A percentile compares a stretch with the other conserved stretches of the same genome.
Evolutionary conservation across 2,797 vertebrate species (phyloP).

Genomic region (Cyprinella venusta): DNA sequence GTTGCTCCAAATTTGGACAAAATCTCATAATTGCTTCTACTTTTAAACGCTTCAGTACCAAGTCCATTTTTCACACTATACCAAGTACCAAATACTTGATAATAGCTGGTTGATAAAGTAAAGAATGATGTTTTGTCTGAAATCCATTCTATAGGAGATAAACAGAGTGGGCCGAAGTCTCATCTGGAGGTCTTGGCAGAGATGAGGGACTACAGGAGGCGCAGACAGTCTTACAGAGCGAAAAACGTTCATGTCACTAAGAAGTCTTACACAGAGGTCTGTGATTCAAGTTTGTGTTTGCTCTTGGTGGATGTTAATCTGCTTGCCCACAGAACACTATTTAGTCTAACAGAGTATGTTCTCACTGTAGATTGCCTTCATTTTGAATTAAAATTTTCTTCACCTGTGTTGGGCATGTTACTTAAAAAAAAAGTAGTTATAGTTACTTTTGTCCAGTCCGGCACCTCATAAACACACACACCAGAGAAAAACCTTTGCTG

Average conservation of each 20-base stretch:
- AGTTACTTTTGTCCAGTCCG: too few species aligned
- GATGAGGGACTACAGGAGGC: constrained; percentile 97
- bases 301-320: not conserved
- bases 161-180: constrained; percentile 90
- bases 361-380: not conserved
- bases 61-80: not conserved
- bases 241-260: constrained; percentile 99
- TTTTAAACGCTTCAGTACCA: not conserved
- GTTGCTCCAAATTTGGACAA: not conserved
- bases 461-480: too few species aligned
- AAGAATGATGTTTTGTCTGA: not conserved
- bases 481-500: too few species aligned
- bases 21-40: not conserved
- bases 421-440: too few species aligned
- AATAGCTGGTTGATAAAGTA: not conserved
- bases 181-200: constrained; percentile 96
- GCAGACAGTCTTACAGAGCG: constrained; percentile 94
- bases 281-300: constrained; percentile 29
- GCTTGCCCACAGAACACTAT: not conserved
- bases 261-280: constrained; percentile 96
- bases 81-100: not conserved
- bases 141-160: constrained; percentile 76
- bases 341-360: not conserved
- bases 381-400: not conserved
- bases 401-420: too few species aligned